phyloP scores from a whole-genome alignment of 1,140 invertebrate genomes.

The Drosophila pruinosa region DNA sequence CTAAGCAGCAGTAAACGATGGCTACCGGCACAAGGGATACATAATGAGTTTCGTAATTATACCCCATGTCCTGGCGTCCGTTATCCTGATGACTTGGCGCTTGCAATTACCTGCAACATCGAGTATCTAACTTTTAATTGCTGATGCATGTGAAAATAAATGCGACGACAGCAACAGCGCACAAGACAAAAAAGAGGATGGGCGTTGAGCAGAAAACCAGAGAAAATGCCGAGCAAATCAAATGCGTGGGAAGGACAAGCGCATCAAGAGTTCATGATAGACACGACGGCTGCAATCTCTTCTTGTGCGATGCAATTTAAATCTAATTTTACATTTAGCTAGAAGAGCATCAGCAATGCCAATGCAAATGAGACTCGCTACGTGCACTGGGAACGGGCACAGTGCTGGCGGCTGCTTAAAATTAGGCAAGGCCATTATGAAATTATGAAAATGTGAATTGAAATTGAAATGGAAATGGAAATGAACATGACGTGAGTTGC shows the following conservation, averaged over 20 bases:
- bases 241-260: neutral
- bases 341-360: slow-evolving; percentile 11
- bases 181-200: too few species aligned
- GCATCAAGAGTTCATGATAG: neutral
- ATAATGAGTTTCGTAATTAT: slow-evolving; percentile 77
- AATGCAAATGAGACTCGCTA: slow-evolving; percentile 16
- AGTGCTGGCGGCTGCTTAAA: slow-evolving; percentile 13
- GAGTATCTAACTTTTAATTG: slow-evolving; percentile 73
- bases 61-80: slow-evolving; percentile 14
- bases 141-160: slow-evolving; percentile 61
- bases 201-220: slow-evolving; percentile 13
- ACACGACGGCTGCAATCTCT: slow-evolving; percentile 10
- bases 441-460: slow-evolving; percentile 64
- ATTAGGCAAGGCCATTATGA: slow-evolving; percentile 63
- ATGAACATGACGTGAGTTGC: slow-evolving; percentile 2
- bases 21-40: slow-evolving; percentile 32
- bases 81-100: slow-evolving; percentile 25
- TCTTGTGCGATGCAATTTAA: slow-evolving; percentile 25
- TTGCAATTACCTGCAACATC: slow-evolving; percentile 68
- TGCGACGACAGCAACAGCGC: slow-evolving; percentile 25
- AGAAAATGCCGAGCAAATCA: slow-evolving; percentile 24
- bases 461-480: slow-evolving; percentile 45
- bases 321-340: slow-evolving; percentile 53
- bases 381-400: neutral
- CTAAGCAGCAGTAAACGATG: neutral